Conservation (phyloP, 1,140 invertebrate genomes). For the Homalodisca vitripennis region DNA sequence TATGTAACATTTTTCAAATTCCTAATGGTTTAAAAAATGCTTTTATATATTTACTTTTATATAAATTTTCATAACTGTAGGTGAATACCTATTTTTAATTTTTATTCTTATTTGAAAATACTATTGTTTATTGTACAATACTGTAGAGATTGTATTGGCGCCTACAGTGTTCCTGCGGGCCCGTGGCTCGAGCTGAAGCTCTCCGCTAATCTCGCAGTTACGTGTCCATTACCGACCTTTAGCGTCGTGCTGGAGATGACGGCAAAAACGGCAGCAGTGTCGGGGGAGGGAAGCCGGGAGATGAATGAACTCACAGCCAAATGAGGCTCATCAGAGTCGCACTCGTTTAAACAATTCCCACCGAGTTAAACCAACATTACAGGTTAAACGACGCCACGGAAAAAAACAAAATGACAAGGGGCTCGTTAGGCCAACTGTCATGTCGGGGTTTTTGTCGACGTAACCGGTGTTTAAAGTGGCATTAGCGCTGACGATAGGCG, state of each 20-base stretch:
- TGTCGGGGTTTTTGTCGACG: conserved; percentile 19
- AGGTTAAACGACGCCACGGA: conserved; percentile 17
- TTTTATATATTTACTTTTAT: too few relatives aligned
- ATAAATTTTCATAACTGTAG: too few relatives aligned
- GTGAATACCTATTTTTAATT: too few relatives aligned
- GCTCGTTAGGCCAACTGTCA: conserved; percentile 21
- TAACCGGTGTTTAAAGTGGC: conserved; percentile 12
- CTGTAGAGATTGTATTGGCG: too few relatives aligned
- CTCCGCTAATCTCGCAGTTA: not conserved
- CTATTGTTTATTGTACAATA: too few relatives aligned
- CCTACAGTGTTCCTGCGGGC: too few relatives aligned
- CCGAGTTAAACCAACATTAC: conserved; percentile 21
- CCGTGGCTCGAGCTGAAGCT: too few relatives aligned
- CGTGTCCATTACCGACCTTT: conserved; percentile 15
- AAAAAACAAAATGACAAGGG: conserved; percentile 20
- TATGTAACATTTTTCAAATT: too few relatives aligned
- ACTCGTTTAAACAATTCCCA: conserved; percentile 20
- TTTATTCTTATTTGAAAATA: too few relatives aligned
- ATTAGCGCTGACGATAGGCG: conserved; percentile 2
- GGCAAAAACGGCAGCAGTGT: not conserved
- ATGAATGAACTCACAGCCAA: conserved; percentile 10
- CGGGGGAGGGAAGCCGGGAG: not conserved
- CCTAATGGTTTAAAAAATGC: too few relatives aligned
- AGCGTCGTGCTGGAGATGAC: not conserved
- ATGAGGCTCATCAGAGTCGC: conserved; percentile 18